Evolutionary conservation across 2,797 vertebrate species (phyloP).

Genomic region (Hybognathus amarus): DNA sequence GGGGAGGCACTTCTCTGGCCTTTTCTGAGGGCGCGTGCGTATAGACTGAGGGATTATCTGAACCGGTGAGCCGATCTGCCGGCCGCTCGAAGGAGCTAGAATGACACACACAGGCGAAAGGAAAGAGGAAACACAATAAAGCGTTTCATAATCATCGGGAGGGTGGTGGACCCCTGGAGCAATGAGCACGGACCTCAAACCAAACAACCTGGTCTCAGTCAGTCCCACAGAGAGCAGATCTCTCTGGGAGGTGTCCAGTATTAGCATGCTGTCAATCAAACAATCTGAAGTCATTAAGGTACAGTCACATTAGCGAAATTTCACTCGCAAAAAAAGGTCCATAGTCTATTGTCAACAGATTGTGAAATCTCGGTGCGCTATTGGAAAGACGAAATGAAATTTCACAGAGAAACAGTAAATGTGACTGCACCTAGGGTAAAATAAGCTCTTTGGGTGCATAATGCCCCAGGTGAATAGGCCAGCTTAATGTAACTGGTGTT

Average conservation of each 20-base stretch:
- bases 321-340: neutral
- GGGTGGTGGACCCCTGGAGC: slow-evolving; percentile 43
- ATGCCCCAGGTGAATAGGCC: slow-evolving; percentile 8
- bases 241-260: slow-evolving; percentile 1
- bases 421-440: neutral
- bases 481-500: neutral
- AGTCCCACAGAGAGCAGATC: slow-evolving; percentile 1
- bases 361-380: neutral
- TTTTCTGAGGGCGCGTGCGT: slow-evolving; percentile 79
- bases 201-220: slow-evolving; percentile 39
- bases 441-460: neutral
- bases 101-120: slow-evolving; percentile 65
- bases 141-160: slow-evolving; percentile 35
- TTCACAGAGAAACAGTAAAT: neutral
- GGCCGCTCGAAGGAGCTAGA: slow-evolving; percentile 75
- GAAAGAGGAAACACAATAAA: slow-evolving; percentile 57
- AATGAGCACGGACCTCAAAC: slow-evolving; percentile 46
- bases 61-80: slow-evolving; percentile 73
- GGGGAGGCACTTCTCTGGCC: slow-evolving; percentile 81
- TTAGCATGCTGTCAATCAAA: slow-evolving; percentile 45
- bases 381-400: neutral
- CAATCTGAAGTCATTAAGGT: slow-evolving; percentile 28
- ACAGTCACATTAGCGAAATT: neutral
- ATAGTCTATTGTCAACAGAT: too few species aligned
- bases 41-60: slow-evolving; percentile 81